A percentile compares a stretch with the other conserved stretches of the same genome.
Conservation (phyloP, 2,888 invertebrate genomes). For the Nebria salina region DNA sequence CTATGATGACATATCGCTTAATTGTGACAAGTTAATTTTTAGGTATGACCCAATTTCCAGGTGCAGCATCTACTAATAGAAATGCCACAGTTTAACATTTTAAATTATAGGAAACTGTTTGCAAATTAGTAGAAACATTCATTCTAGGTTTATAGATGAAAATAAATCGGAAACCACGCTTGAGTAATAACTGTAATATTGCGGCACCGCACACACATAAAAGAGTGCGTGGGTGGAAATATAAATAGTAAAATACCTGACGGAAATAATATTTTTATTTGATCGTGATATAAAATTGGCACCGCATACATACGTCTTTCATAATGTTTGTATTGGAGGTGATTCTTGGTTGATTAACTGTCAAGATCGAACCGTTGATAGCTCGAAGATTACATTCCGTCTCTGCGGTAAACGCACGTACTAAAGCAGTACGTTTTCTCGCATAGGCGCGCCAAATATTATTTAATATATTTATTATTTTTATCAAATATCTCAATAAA, state of each 20-base stretch:
- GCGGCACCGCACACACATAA: too few relatives aligned
- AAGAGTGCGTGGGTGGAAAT: too few relatives aligned
- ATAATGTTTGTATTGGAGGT: conserved; percentile 2
- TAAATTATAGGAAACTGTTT: background rate
- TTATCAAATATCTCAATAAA: too few relatives aligned
- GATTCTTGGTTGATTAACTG: conserved; percentile 47
- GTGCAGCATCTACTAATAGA: background rate
- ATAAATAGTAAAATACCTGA: too few relatives aligned
- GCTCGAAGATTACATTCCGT: conserved; percentile 43
- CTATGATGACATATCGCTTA: background rate
- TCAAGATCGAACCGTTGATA: conserved; percentile 46
- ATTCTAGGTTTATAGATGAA: too few relatives aligned
- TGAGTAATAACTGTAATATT: too few relatives aligned
- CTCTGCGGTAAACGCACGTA: conserved; percentile 31
- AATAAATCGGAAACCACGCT: too few relatives aligned
- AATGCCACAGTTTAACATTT: background rate
- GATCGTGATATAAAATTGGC: background rate
- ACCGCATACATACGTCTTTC: background rate
- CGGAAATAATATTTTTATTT: background rate
- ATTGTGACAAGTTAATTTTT: background rate
- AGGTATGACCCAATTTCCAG: background rate
- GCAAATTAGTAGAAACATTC: too few relatives aligned
- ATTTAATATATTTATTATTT: background rate
- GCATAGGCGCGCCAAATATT: background rate
- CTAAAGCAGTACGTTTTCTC: background rate